Evolutionary conservation across 2,888 invertebrate species (phyloP).

Genomic region (Monoplex corrugatus): DNA sequence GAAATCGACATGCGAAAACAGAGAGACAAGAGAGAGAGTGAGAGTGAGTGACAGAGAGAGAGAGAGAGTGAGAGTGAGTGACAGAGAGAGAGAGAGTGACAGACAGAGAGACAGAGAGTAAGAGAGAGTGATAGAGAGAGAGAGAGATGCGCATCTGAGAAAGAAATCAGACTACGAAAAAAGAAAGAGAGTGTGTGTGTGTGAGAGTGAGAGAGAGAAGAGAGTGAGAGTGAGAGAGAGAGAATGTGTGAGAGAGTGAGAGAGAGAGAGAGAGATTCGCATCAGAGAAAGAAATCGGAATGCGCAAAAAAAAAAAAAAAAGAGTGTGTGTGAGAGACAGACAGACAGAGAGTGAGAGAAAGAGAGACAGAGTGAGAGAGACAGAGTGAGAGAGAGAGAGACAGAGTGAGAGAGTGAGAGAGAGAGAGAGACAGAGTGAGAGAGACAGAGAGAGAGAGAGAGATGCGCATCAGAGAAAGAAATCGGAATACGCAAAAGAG

Average conservation of each 20-base stretch:
- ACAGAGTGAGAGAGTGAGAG: background rate
- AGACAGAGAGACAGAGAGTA: background rate
- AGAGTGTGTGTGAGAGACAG: background rate
- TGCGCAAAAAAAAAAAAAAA: background rate
- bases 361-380: background rate
- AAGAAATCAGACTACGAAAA: background rate
- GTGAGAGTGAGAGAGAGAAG: background rate
- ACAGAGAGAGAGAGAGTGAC: background rate
- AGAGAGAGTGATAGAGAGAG: too few relatives aligned
- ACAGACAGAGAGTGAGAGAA: background rate
- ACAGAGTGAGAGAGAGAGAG: background rate
- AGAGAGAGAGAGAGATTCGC: background rate
- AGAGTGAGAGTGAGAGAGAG: background rate
- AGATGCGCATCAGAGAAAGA: too few relatives aligned
- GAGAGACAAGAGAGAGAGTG: background rate
- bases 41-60: background rate
- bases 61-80: background rate
- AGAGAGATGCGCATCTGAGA: too few relatives aligned
- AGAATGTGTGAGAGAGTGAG: background rate
- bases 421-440: background rate
- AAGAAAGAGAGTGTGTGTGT: background rate
- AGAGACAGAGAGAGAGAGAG: too few relatives aligned
- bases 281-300: background rate
- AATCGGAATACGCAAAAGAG: too few relatives aligned
- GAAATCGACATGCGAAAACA: background rate